Base-by-base conservation (phyloP, 2,888 invertebrate species). In the Sericinus montela region DNA sequence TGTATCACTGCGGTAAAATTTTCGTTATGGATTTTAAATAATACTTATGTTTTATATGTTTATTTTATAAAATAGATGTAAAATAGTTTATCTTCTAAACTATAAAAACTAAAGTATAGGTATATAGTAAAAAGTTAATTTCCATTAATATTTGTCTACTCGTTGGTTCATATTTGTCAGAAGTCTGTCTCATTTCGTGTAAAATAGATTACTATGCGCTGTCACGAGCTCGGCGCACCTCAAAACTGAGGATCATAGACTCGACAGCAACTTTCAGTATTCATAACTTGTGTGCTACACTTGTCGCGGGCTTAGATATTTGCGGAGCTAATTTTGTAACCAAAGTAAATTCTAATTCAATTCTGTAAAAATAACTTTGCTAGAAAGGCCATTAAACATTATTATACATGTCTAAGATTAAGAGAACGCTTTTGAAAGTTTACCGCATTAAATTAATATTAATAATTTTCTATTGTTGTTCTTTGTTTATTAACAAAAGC, bases 131-230 rank as follows among this genome's bases (percentile, higher is more conserved):
- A 49, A 56, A 48, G 43, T 55, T 54, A 52, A 55, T 54, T 54
- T 51, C 48, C 38, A 58, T 56, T 58, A 60, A 59, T 60, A 60
- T 55, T 53, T 51, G 52, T 58, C 56, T 54, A 50, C 57, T 54
- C 52, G 45, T 48, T 36, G 52, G 53, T 58, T 55, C 58, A 56
- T 61, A 61, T 62, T 64, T 62, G 64, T 63, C 63, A 57, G 49
- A 56, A 62, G 64, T 69, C 59, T 66, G 63, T 63, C 69, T 65
- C 59, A 56, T 57, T 62, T 59, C 48, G 52, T 56, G 57, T 58
- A 59, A 65, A 69, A 63, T 65, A 61, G 67, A 77, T 78, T 78
- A 78, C 72, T 78, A 80, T 80, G 78, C 78, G 58, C 58, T 55
- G 63, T 69, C 80, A 79, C 72, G 78, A 62, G 52, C 63, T 62